phyloP scores from a whole-genome alignment of 2,797 vertebrate genomes.

The Cryptoprocta ferox region DNA sequence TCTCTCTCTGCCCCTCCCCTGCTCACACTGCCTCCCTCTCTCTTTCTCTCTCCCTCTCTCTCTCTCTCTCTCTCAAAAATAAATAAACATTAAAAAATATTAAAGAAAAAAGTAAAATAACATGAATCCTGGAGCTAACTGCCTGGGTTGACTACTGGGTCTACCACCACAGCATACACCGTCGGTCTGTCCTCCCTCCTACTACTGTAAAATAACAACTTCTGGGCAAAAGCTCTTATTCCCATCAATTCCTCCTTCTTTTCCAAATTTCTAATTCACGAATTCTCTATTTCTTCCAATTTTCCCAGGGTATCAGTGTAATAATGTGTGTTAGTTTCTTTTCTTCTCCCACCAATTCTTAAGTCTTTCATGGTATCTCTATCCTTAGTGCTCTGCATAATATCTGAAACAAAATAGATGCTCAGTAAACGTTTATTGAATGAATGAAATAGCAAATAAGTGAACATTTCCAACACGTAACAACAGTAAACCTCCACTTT shows the following conservation, averaged over 20 bases:
- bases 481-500: neutral
- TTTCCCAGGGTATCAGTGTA: neutral
- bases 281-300: neutral
- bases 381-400: neutral
- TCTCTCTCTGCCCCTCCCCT: no score
- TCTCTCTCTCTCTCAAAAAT: no score
- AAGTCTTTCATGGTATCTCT: neutral
- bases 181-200: neutral
- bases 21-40: no score
- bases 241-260: neutral
- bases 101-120: no score
- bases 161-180: no score
- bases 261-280: neutral
- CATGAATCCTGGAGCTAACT: neutral
- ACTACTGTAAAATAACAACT: neutral
- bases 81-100: no score
- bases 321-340: neutral
- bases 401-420: neutral
- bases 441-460: neutral
- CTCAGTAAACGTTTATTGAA: neutral
- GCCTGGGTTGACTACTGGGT: neutral
- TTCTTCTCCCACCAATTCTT: neutral
- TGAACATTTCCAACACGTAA: neutral
- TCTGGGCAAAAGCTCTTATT: neutral
- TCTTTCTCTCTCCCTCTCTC: no score